Percentiles rank a stretch among this genome's conserved stretches.
phyloP scores from a whole-genome alignment of 2,888 invertebrate species.

The Pseudococcus viburni region DNA sequence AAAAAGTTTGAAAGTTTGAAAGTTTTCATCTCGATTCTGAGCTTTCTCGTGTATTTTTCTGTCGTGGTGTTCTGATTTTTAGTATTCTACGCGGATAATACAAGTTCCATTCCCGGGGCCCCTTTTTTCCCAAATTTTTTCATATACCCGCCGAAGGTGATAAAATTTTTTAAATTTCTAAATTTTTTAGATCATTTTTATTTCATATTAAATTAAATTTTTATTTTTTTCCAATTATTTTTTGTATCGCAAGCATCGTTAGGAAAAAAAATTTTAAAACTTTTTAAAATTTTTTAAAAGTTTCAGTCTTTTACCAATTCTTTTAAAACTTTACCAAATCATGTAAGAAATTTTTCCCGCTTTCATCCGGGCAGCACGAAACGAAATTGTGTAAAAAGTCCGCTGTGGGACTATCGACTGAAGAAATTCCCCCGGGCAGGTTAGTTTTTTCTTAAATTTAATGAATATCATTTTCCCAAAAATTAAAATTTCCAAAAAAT shows the following conservation, averaged over 20 bases:
- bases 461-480: conserved; percentile 1
- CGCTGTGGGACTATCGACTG: conserved; percentile 93
- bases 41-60: not conserved
- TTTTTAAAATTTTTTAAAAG: conserved; percentile 1
- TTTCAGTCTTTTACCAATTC: conserved; percentile 90
- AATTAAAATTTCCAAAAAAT: no score
- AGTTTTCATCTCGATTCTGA: not conserved
- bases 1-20: not conserved
- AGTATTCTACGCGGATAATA: not conserved
- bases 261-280: not conserved
- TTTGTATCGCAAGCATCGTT: no score
- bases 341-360: conserved; percentile 90
- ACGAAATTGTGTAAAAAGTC: conserved; percentile 78
- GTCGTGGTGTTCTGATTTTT: not conserved
- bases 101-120: not conserved
- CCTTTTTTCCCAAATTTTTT: no score
- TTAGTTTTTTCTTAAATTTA: conserved; percentile 72
- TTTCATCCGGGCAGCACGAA: conserved; percentile 90
- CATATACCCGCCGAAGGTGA: no score
- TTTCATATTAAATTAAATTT: not conserved
- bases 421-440: conserved; percentile 93
- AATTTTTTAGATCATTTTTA: not conserved
- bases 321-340: conserved; percentile 90
- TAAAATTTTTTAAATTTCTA: no score
- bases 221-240: not conserved